Evolutionary conservation across 2,113 vertebrate genomes (phyloP).

Genomic region (Chloropsis hardwickii): DNA sequence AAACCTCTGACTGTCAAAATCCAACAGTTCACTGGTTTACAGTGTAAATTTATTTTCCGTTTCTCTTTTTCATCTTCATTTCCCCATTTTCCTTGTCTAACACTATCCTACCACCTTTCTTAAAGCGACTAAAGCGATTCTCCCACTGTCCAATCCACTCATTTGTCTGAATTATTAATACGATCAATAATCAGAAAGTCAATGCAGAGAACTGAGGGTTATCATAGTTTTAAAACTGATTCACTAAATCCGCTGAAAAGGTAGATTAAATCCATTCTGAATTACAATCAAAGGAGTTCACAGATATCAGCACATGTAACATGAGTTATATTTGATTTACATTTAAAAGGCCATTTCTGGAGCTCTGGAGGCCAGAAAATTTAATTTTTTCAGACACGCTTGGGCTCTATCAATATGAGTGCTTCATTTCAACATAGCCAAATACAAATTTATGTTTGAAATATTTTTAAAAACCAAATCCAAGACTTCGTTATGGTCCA

Average conservation of each 20-base stretch:
- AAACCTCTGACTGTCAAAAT: background rate
- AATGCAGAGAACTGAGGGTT: background rate
- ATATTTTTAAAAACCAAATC: background rate
- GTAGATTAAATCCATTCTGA: background rate
- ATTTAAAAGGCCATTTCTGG: background rate
- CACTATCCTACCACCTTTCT: background rate
- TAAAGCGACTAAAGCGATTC: background rate
- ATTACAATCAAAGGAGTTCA: background rate
- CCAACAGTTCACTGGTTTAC: background rate
- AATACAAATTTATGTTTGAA: background rate
- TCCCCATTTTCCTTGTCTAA: background rate
- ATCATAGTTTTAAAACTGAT: background rate
- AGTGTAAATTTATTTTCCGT: background rate
- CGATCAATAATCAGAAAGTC: background rate
- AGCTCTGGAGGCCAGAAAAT: background rate
- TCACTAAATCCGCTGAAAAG: background rate
- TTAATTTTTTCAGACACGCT: background rate
- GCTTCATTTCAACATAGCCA: background rate
- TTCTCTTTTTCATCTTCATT: background rate
- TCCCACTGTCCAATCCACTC: background rate
- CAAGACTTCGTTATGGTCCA: background rate
- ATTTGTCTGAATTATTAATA: background rate
- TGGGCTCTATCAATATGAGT: background rate
- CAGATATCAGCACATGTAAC: background rate
- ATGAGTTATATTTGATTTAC: background rate